Conservation (phyloP, 2,113 vertebrate genomes). For the Thamnaconus septentrionalis region DNA sequence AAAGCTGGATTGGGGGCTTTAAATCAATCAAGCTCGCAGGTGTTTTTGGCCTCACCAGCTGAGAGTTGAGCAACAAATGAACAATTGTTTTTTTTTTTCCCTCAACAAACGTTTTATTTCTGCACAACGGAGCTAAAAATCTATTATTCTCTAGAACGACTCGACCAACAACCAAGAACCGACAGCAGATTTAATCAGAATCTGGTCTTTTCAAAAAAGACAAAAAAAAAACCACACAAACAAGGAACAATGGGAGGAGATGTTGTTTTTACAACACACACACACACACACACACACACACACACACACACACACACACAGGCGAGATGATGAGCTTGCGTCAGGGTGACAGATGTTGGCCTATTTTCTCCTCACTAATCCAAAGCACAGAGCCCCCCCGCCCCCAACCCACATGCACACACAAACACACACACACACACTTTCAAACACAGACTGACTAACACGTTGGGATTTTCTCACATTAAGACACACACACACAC, state of each 20-base stretch:
- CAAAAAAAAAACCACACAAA: too few relatives aligned
- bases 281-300: neutral
- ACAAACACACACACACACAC: conserved; percentile 29
- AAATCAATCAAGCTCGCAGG: too few relatives aligned
- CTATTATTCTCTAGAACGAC: too few relatives aligned
- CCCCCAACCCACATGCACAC: conserved; percentile 2
- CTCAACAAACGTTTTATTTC: too few relatives aligned
- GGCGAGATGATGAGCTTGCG: conserved; percentile 53
- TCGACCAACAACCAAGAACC: too few relatives aligned
- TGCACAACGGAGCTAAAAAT: too few relatives aligned
- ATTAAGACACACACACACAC: neutral
- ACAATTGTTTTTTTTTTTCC: too few relatives aligned
- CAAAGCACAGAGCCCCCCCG: conserved; percentile 39
- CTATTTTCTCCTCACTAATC: conserved; percentile 72
- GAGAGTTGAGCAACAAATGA: too few relatives aligned
- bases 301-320: conserved; percentile 6
- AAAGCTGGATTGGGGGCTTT: too few relatives aligned
- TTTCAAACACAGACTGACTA: neutral
- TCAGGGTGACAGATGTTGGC: conserved; percentile 72
- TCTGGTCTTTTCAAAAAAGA: too few relatives aligned
- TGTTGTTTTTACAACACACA: neutral
- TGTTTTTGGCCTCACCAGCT: too few relatives aligned
- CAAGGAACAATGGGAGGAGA: neutral
- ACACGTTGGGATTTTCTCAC: conserved; percentile 12
- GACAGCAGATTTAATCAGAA: too few relatives aligned